Percentiles rank a stretch among this genome's conserved stretches.
Conservation (phyloP, 1,140 invertebrate genomes). For the Pomacea maculata region DNA sequence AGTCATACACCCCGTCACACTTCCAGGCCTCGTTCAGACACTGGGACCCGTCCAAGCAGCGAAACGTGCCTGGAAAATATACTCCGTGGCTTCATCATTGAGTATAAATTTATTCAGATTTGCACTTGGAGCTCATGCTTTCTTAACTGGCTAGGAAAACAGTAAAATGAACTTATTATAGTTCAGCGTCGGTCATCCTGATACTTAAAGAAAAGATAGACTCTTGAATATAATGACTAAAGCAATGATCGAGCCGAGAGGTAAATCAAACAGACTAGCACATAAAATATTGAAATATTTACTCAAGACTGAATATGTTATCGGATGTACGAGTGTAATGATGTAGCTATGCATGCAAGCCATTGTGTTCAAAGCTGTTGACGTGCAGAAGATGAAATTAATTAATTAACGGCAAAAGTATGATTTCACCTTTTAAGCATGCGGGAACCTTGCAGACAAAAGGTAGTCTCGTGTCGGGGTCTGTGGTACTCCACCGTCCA, state of each 20-base stretch:
- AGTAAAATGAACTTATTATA: not conserved
- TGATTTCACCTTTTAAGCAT: slow-evolving; percentile 2
- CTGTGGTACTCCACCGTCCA: slow-evolving; percentile 2
- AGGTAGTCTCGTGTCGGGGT: not conserved
- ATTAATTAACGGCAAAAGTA: not conserved
- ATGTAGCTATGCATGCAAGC: no score
- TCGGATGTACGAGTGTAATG: no score
- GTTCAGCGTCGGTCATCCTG: not conserved
- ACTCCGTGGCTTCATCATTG: not conserved
- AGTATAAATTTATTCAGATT: no score
- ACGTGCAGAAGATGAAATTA: no score
- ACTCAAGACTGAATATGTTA: no score
- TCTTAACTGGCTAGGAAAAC: not conserved
- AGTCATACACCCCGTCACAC: slow-evolving; percentile 12
- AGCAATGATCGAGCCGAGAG: not conserved
- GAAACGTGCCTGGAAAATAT: slow-evolving; percentile 9
- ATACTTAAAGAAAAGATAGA: no score
- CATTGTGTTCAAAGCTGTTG: no score
- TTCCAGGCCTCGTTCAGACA: slow-evolving; percentile 9
- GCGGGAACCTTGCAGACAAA: slow-evolving; percentile 10
- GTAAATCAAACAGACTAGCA: no score
- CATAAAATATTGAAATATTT: no score
- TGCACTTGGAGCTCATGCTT: no score
- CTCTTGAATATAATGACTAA: not conserved
- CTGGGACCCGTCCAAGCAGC: slow-evolving; percentile 3